phyloP scores from a whole-genome alignment of 2,888 invertebrate species.

The Deilephila porcellus region DNA sequence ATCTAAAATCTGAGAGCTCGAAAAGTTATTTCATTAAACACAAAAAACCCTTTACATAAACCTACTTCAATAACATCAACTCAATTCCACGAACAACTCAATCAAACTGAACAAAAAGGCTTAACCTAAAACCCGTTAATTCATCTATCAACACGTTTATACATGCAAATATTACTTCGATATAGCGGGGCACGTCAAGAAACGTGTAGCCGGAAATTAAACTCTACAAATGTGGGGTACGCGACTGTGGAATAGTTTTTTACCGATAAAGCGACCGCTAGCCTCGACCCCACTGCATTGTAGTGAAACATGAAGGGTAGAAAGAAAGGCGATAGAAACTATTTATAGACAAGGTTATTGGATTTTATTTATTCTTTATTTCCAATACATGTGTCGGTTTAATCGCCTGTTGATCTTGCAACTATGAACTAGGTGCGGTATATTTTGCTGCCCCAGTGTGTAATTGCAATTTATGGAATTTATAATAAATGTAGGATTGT shows the following conservation, averaged over 20 bases:
- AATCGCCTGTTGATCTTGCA: background rate
- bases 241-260: conserved; percentile 19
- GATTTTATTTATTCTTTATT: background rate
- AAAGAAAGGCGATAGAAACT: conserved; percentile 1
- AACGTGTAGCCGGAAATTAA: conserved; percentile 47
- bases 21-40: too few relatives aligned
- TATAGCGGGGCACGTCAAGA: conserved; percentile 38
- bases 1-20: too few relatives aligned
- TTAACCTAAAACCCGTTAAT: background rate
- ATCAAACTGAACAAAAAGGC: background rate
- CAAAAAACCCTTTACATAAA: too few relatives aligned
- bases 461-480: too few relatives aligned
- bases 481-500: too few relatives aligned
- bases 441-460: too few relatives aligned
- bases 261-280: conserved; percentile 3
- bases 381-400: background rate
- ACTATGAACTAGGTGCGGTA: too few relatives aligned
- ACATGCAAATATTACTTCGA: conserved; percentile 13
- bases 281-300: conserved; percentile 10
- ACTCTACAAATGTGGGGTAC: conserved; percentile 41
- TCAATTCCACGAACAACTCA: background rate
- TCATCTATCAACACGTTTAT: conserved; percentile 4
- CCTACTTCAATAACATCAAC: background rate
- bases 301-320: background rate
- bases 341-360: background rate